Percentiles rank a stretch among this genome's conserved stretches.
Conservation (phyloP, 2,113 vertebrate species). For the Phylloscopus trochiloides region DNA sequence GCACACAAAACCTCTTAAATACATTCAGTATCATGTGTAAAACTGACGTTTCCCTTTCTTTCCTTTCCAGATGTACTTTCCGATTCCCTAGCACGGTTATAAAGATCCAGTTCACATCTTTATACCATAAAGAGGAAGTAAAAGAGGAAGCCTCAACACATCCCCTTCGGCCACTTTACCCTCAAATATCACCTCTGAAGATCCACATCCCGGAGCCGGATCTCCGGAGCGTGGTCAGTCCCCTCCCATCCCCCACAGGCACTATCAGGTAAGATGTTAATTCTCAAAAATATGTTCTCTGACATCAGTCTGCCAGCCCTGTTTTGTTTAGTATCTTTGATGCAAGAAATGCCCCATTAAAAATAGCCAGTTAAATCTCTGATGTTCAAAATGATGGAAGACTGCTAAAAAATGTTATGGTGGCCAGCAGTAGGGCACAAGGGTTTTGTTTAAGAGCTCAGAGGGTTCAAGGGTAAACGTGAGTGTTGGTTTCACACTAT, state of each 20-base stretch:
- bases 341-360: background rate
- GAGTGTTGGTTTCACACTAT: background rate
- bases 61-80: slow-evolving; percentile 85
- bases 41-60: background rate
- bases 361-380: background rate
- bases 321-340: background rate
- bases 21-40: background rate
- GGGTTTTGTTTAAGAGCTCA: background rate
- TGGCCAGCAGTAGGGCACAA: background rate
- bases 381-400: background rate
- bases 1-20: background rate
- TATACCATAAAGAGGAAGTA: slow-evolving; percentile 82
- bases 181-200: slow-evolving; percentile 94
- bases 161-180: slow-evolving; percentile 84
- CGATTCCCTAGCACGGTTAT: slow-evolving; percentile 97
- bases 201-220: slow-evolving; percentile 97
- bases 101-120: slow-evolving; percentile 93
- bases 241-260: slow-evolving; percentile 93
- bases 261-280: slow-evolving; percentile 87
- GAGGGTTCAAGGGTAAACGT: background rate
- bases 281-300: background rate
- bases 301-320: background rate
- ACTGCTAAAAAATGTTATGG: background rate
- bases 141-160: slow-evolving; percentile 82
- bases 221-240: slow-evolving; percentile 87